These are phyloP conservation scores for Intellagama lesueurii DNA, from an alignment of 2,797 vertebrate genomes.

Conservation along the genomic window DNA sequence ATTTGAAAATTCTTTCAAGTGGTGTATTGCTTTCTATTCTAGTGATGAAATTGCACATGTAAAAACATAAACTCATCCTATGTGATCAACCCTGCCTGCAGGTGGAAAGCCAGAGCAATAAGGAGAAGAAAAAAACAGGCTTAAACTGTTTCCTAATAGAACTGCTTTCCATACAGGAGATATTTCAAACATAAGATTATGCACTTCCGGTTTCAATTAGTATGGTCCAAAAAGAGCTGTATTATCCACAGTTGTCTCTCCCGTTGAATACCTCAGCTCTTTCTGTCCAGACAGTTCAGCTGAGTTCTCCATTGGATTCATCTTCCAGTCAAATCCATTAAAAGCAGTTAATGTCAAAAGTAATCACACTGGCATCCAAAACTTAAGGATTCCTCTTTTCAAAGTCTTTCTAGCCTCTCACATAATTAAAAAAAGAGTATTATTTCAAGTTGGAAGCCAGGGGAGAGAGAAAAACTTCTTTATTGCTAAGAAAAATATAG, in stretches of 20 bases:
- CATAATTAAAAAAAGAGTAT: slow-evolving; percentile 39
- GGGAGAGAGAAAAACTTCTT: slow-evolving; percentile 27
- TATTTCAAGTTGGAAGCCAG: slow-evolving; percentile 24
- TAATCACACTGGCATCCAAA: slow-evolving; percentile 29
- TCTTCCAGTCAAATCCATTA: neutral
- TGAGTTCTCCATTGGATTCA: neutral
- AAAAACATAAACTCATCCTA: no score
- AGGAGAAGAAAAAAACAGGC: no score
- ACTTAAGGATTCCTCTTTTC: slow-evolving; percentile 16
- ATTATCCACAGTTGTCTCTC: neutral
- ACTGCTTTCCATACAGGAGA: neutral
- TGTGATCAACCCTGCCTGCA: no score
- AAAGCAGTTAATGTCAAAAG: slow-evolving; percentile 10
- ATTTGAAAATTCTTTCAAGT: no score
- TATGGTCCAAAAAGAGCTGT: neutral
- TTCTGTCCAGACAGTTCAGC: neutral
- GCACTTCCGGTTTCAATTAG: neutral
- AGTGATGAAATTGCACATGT: no score
- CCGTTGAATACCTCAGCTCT: no score
- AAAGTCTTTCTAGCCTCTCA: neutral
- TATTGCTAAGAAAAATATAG: slow-evolving; percentile 7
- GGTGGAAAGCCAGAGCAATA: no score
- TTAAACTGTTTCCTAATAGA: neutral
- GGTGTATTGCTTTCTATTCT: no score
- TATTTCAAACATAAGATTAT: neutral